Conservation (phyloP, 2,888 invertebrate species). For the Cybosia mesomella region DNA sequence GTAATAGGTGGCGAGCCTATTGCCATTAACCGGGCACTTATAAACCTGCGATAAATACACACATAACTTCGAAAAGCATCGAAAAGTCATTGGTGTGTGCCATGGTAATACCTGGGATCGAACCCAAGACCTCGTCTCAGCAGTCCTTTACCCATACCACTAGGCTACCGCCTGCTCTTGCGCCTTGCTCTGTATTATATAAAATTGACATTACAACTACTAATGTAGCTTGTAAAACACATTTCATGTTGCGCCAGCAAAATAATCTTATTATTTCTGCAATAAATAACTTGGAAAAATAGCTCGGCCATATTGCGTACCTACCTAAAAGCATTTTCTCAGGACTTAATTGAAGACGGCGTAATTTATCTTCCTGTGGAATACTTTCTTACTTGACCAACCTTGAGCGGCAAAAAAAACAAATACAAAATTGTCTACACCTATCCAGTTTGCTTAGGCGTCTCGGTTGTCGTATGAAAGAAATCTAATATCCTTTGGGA, state of each 20-base stretch:
- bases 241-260: slow-evolving; percentile 9
- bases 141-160: too few species aligned
- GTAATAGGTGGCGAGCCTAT: too few species aligned
- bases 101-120: too few species aligned
- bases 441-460: slow-evolving; percentile 51
- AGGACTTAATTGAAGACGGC: slow-evolving; percentile 52
- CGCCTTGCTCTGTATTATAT: too few species aligned
- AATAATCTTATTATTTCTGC: slow-evolving; percentile 11
- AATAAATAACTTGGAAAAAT: slow-evolving; percentile 37
- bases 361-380: slow-evolving; percentile 51
- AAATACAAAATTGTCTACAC: slow-evolving; percentile 61
- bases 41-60: too few species aligned
- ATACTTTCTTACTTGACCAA: slow-evolving; percentile 40
- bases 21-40: too few species aligned
- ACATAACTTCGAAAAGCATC: too few species aligned
- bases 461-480: slow-evolving; percentile 58
- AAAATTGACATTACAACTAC: slow-evolving; percentile 26
- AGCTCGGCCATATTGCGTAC: slow-evolving; percentile 34
- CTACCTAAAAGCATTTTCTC: slow-evolving; percentile 51
- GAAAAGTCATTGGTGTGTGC: too few species aligned
- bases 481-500: slow-evolving; percentile 75
- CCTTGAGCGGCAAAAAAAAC: slow-evolving; percentile 44
- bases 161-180: too few species aligned
- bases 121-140: too few species aligned
- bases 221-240: slow-evolving; percentile 26